Base-by-base conservation (phyloP, 2,888 invertebrate genomes). In the Entomobrya multifasciata region DNA sequence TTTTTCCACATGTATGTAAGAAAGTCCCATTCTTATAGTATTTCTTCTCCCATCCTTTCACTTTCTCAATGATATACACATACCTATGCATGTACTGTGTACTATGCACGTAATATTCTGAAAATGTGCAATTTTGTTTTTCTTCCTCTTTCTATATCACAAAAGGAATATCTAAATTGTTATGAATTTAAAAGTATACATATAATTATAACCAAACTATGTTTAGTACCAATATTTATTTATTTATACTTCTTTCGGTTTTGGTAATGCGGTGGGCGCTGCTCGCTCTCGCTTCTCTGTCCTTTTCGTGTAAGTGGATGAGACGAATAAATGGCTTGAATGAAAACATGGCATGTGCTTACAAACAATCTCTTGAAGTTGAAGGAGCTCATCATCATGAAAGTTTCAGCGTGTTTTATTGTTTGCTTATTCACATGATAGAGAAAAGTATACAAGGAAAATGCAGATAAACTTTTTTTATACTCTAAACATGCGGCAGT, bases 261-360 rank as follows among this genome's bases (percentile, higher is more conserved):
- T 25, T 11, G 41, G 41, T 67, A 20, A 27, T 67, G 65, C 27
- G 65, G 65, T 36, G 62, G 17, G 15, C 10, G 41, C 27, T 8
- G 10, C 65, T 62, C 36, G 11, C 65, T 36, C 36, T 67, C 17
- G 1, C n/a, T n/a, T n/a, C n/a, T n/a, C n/a, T n/a, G n/a, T 36
- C 36, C 36, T 36, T 6, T 36, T 6, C 4, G 8, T 20, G 17
- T 67, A 20, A 67, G 36, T 67, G 65, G 27, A 36, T 67, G 65
- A 36, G 41, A 67, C 36, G 17, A n/a, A 67, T 67, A 72, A 72
- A 72, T 47, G 49, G 3, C 1, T 1, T 72, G 17, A 72, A 47
- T 72, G 72, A 72, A 47, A 44, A 47, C 22, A 72, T 72, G 72
- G 25, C 72, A 47, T 47, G 72, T 72, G 72, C 49, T 72, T 47